Evolutionary conservation across 2,888 invertebrate species (phyloP).

Genomic region (Dicycla oo): DNA sequence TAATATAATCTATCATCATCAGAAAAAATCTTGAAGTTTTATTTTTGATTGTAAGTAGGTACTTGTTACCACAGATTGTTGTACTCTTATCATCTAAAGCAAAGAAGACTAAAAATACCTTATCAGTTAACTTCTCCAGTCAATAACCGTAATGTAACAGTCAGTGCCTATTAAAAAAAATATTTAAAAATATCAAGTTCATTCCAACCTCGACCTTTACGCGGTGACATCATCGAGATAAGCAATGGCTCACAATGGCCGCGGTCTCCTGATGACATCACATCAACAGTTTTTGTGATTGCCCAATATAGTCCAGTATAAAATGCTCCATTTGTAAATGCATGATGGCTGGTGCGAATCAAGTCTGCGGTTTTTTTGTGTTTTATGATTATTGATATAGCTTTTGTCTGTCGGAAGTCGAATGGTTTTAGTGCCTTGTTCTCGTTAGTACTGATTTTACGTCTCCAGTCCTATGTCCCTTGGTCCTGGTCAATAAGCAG

Average conservation of each 20-base stretch:
- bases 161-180: conserved; percentile 25
- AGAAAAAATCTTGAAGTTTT: no score
- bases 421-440: conserved; percentile 19
- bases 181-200: conserved; percentile 49
- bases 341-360: conserved; percentile 41
- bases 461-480: background rate
- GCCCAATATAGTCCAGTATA: conserved; percentile 57
- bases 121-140: conserved; percentile 53
- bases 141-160: conserved; percentile 52
- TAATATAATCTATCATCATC: no score
- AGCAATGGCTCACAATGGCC: conserved; percentile 33
- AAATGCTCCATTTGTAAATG: conserved; percentile 49
- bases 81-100: conserved; percentile 18
- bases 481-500: background rate
- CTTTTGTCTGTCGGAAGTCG: conserved; percentile 8
- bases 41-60: no score
- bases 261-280: conserved; percentile 62
- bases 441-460: background rate
- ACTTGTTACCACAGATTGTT: background rate
- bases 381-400: conserved; percentile 14
- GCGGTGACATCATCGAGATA: conserved; percentile 64
- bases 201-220: conserved; percentile 64
- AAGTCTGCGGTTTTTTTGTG: conserved; percentile 5
- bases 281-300: conserved; percentile 55
- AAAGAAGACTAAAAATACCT: conserved; percentile 7